phyloP scores from a whole-genome alignment of 1,140 invertebrate species.

The Heliconius himera region DNA sequence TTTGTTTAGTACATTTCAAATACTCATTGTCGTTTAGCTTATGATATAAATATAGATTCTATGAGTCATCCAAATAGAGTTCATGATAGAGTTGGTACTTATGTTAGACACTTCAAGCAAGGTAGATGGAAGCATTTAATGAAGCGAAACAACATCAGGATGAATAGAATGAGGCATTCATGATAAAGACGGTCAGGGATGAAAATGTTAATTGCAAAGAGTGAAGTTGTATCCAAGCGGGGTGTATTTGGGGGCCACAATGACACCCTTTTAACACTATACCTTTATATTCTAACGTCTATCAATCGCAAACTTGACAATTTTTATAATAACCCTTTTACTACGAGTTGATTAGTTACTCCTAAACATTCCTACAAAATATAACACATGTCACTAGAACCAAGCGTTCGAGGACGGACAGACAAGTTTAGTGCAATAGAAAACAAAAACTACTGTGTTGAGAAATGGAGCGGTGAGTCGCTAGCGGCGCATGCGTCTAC shows the following conservation, averaged over 20 bases:
- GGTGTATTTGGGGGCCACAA: conserved; percentile 35
- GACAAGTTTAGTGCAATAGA: conserved; percentile 52
- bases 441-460: conserved; percentile 37
- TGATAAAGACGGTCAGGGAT: background rate
- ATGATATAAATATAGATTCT: conserved; percentile 15
- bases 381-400: conserved; percentile 42
- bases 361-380: conserved; percentile 23
- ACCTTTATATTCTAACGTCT: conserved; percentile 19
- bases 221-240: conserved; percentile 31
- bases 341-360: background rate
- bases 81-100: conserved; percentile 14
- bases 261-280: conserved; percentile 34
- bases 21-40: conserved; percentile 5
- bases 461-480: conserved; percentile 48
- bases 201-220: background rate
- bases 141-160: conserved; percentile 44
- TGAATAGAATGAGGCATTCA: conserved; percentile 29
- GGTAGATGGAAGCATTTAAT: conserved; percentile 51
- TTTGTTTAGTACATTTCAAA: background rate
- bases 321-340: conserved; percentile 17
- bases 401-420: conserved; percentile 69
- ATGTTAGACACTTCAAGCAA: conserved; percentile 41
- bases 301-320: conserved; percentile 38
- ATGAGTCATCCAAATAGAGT: background rate
- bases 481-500: conserved; percentile 66